These are phyloP conservation scores for Pavo muticus DNA, from an alignment of 2,113 vertebrate species.

Conservation along the genomic window DNA sequence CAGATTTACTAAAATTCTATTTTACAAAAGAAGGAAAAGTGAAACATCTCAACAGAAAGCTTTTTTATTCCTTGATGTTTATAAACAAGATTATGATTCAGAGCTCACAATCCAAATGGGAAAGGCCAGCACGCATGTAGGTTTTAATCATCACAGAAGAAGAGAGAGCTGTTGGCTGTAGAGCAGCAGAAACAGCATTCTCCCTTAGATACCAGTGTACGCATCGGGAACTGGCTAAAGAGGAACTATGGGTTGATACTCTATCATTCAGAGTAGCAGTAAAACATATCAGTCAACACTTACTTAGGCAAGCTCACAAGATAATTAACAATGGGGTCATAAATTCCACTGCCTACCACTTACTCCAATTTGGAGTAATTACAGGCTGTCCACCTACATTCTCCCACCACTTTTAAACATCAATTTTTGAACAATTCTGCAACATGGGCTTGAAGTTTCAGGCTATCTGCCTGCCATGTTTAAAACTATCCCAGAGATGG, in stretches of 20 bases:
- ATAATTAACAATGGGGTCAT: background rate
- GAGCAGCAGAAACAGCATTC: background rate
- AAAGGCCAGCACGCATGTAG: background rate
- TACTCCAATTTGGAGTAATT: background rate
- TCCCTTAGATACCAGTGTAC: background rate
- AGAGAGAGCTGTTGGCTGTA: background rate
- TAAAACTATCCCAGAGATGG: background rate
- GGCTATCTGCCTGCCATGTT: background rate
- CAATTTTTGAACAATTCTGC: background rate
- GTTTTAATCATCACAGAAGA: background rate
- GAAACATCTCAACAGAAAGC: background rate
- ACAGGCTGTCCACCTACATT: background rate
- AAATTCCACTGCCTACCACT: background rate
- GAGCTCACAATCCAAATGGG: background rate
- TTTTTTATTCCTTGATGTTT: background rate
- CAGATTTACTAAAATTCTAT: background rate
- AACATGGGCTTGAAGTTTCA: background rate
- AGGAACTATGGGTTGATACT: background rate
- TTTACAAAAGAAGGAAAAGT: background rate
- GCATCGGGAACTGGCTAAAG: background rate
- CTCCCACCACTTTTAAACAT: background rate
- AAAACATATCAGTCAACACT: background rate
- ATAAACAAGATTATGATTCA: background rate
- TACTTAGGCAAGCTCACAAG: background rate
- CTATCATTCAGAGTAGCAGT: background rate